Evolutionary conservation across 2,113 vertebrate species (phyloP), one percentile per base, ranked within the genome.

Genomic region (Gnathonemus echidnorhynchus): DNA sequence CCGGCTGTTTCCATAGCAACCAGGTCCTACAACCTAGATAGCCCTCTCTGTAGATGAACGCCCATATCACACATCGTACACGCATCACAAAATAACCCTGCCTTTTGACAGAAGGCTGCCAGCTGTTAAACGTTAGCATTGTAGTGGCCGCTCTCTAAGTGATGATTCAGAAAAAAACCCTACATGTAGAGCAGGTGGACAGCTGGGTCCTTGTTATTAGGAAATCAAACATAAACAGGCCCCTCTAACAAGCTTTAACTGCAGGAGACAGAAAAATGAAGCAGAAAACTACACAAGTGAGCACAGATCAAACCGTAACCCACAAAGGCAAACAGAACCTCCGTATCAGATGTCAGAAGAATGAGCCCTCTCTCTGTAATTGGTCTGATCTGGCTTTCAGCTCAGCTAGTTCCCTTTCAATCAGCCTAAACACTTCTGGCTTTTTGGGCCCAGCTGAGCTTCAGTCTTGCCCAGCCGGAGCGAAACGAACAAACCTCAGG

Each of bases 11-110:
- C 70, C 70, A 77, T 77, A 39, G 70, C 31, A 77, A 77, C 35
- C 35, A 77, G 35, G 70, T 77, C 70, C 70, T 77, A 77, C 70
- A 77, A 77, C 70, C 70, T 42, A 77, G 70, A 77, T 77, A 77
- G 31, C 31, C 15, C 5, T 77, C 70, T 77, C 70, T 2, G 35
- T 39, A 77, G 31, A 42, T 77, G 70, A 17, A 42, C 35, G 5
- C 70, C 27, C 35, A 7, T 77, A 77, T 77, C 70, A 77, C 35
- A 77, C 11, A 6, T 39, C 2, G 15, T 42, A 77, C 70, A 77
- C 9, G n/a, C 70, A 42, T 42, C 27, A 39, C 70, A 19, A 17
- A 19, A 42, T 6, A 77, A 77, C 35, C 3, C 35, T 6, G 35
- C 70, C 35, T 77, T 74, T 42, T 77, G 70, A 77, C 70, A 39